A percentile compares a stretch with the other conserved stretches of the same genome.
Conservation (phyloP, 2,888 invertebrate species). For the Drosophila nr. perissopoda region DNA sequence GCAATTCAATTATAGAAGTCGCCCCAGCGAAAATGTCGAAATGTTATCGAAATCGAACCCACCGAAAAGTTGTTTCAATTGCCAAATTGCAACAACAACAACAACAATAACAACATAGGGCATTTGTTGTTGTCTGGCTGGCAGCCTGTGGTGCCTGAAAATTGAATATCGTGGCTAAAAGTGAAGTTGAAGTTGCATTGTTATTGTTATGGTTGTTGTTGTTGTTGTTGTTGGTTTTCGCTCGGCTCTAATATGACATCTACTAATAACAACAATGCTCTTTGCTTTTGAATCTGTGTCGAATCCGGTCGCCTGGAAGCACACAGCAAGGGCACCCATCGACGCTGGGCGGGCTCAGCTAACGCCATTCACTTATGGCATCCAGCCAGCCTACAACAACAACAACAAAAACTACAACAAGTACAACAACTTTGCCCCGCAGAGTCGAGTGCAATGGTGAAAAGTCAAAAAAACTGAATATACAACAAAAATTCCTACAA, state of each 20-base stretch:
- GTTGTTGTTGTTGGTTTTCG: constrained; percentile 37
- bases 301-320: constrained; percentile 23
- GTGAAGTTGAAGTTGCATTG: constrained; percentile 47
- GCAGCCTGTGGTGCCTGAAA: constrained; percentile 65
- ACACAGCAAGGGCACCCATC: constrained; percentile 53
- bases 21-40: constrained; percentile 56
- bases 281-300: constrained; percentile 23
- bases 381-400: constrained; percentile 40
- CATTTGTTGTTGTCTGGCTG: constrained; percentile 25
- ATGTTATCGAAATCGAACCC: constrained; percentile 59
- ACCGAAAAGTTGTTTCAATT: constrained; percentile 46
- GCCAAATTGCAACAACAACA: constrained; percentile 49
- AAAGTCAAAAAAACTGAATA: constrained; percentile 56
- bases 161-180: constrained; percentile 76
- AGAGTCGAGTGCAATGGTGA: constrained; percentile 75
- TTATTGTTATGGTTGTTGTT: constrained; percentile 23
- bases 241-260: constrained; percentile 73
- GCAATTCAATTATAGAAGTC: constrained; percentile 71
- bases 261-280: constrained; percentile 63
- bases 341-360: constrained; percentile 52
- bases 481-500: constrained; percentile 26
- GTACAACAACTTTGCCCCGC: constrained; percentile 12
- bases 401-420: background rate
- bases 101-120: constrained; percentile 42
- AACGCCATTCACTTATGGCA: constrained; percentile 70